phyloP scores from a whole-genome alignment of 2,113 vertebrate species.

The Myocastor coypus region DNA sequence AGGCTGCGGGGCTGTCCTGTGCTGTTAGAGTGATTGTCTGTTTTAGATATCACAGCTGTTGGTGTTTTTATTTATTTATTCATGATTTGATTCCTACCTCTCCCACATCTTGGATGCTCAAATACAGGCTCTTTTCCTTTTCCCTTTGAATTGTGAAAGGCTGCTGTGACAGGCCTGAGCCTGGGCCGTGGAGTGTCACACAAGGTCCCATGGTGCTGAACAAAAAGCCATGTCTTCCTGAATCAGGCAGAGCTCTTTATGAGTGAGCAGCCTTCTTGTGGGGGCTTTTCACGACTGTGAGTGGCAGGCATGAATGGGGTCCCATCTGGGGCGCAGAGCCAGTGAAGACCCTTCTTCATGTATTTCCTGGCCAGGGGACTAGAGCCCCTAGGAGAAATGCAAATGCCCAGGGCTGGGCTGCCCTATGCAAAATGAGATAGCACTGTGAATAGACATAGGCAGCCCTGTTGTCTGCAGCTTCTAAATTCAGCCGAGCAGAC shows the following conservation, averaged over 20 bases:
- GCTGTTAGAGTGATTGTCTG: constrained; percentile 83
- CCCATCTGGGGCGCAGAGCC: constrained; percentile 63
- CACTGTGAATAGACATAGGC: constrained; percentile 75
- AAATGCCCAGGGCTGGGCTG: constrained; percentile 67
- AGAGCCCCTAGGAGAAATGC: constrained; percentile 66
- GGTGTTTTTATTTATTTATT: constrained; percentile 79
- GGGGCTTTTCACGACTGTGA: constrained; percentile 60
- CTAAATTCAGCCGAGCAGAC: constrained; percentile 57
- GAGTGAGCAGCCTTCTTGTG: constrained; percentile 62
- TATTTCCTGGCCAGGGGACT: constrained; percentile 72
- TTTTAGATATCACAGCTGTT: constrained; percentile 84
- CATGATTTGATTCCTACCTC: constrained; percentile 78
- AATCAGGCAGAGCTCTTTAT: constrained; percentile 65
- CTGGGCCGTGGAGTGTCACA: constrained; percentile 66
- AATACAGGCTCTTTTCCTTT: constrained; percentile 76
- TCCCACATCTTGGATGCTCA: constrained; percentile 75
- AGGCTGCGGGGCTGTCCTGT: constrained; percentile 81
- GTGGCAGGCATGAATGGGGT: constrained; percentile 70
- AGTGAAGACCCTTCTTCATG: constrained; percentile 76
- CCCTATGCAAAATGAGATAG: constrained; percentile 36
- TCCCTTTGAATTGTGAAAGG: constrained; percentile 76
- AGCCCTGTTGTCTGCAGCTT: constrained; percentile 58
- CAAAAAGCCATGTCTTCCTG: constrained; percentile 67
- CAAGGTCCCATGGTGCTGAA: constrained; percentile 72
- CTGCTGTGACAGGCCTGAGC: constrained; percentile 57